Evolutionary conservation across 2,113 vertebrate genomes (phyloP).

Genomic region (Tetrax tetrax): DNA sequence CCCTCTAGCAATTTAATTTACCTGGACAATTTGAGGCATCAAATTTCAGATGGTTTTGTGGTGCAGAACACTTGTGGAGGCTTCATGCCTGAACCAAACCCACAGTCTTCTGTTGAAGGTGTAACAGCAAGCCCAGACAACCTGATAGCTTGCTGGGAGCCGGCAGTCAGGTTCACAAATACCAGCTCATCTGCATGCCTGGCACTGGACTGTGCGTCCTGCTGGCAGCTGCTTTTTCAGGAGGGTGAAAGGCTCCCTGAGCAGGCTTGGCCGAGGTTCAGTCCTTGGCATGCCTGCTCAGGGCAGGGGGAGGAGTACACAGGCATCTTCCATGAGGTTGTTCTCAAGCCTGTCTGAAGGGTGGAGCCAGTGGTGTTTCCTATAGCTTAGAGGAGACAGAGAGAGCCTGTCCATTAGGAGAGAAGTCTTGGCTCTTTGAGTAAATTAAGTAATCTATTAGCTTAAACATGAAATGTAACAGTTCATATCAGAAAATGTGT

Average conservation of each 20-base stretch:
- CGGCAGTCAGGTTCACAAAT: not conserved
- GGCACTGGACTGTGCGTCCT: not conserved
- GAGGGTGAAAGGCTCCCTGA: not conserved
- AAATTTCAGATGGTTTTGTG: not conserved
- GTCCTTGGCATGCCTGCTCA: not conserved
- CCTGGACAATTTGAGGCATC: fast-evolving
- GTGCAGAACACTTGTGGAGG: fast-evolving
- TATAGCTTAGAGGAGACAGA: not conserved
- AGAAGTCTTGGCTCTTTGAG: not conserved
- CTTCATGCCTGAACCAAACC: not conserved
- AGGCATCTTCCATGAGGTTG: fast-evolving
- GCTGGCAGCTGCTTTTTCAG: not conserved
- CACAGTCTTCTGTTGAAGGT: not conserved
- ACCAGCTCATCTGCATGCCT: not conserved
- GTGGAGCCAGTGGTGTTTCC: not conserved
- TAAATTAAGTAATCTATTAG: not conserved
- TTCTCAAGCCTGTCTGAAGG: not conserved
- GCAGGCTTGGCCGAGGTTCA: not conserved
- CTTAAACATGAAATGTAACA: not conserved
- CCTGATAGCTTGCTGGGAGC: not conserved
- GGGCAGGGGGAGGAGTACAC: not conserved
- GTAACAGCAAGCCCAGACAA: not conserved
- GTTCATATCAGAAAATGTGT: fast-evolving
- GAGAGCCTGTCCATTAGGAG: not conserved
- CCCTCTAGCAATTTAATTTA: not conserved